Evolutionary conservation across 1,140 invertebrate species (phyloP).

Genomic region (Homalodisca vitripennis): DNA sequence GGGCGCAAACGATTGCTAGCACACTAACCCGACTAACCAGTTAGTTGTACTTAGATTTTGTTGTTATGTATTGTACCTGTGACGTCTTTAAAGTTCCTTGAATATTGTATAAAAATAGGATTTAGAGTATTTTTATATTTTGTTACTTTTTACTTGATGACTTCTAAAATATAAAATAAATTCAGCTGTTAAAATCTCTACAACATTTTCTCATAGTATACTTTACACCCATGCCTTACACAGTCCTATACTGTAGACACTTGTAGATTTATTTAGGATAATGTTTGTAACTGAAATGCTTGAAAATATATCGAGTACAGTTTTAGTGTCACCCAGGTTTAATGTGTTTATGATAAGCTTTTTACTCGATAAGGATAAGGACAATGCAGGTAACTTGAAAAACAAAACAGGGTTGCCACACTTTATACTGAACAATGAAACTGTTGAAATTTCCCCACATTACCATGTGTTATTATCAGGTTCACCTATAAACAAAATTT

Average conservation of each 20-base stretch:
- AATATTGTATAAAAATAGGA: slow-evolving; percentile 26
- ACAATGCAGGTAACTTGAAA: slow-evolving; percentile 1
- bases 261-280: slow-evolving; percentile 14
- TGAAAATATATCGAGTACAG: slow-evolving; percentile 8
- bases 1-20: slow-evolving; percentile 25
- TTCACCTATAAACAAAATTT: too few species aligned
- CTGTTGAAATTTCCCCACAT: too few species aligned
- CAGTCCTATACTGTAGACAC: slow-evolving; percentile 12
- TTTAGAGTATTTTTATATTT: slow-evolving; percentile 28
- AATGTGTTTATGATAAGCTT: slow-evolving; percentile 12
- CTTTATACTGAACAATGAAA: too few species aligned
- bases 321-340: background rate
- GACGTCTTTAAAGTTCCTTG: slow-evolving; percentile 24
- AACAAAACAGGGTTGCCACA: slow-evolving; percentile 1
- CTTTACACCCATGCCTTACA: slow-evolving; percentile 14
- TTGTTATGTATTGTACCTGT: slow-evolving; percentile 27
- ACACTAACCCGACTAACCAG: slow-evolving; percentile 14
- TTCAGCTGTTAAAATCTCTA: slow-evolving; percentile 16
- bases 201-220: slow-evolving; percentile 16
- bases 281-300: slow-evolving; percentile 10
- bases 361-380: slow-evolving; percentile 9
- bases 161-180: slow-evolving; percentile 21
- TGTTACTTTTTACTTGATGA: slow-evolving; percentile 26
- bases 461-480: too few species aligned
- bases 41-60: slow-evolving; percentile 25